A percentile compares a stretch with the other conserved stretches of the same genome.
phyloP scores from a whole-genome alignment of 23 tunicate genomes.

The Ciona savignyi region DNA sequence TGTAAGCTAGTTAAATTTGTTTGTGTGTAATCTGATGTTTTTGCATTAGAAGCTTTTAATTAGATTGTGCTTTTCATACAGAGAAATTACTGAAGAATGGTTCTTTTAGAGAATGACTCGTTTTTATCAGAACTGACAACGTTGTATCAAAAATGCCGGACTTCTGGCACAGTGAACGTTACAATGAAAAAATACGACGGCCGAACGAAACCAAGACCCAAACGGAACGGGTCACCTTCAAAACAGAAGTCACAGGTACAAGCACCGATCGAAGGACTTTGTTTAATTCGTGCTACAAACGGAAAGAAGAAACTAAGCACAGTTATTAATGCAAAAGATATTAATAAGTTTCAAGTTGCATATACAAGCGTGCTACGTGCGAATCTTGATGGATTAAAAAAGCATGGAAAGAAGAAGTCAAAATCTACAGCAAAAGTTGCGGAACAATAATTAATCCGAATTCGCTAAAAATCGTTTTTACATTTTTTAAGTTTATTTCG shows the following conservation, averaged over 20 bases:
- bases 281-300: constrained; percentile 76
- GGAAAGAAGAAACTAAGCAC: constrained; percentile 88
- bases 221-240: neutral
- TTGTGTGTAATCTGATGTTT: too few species aligned
- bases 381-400: constrained; percentile 83
- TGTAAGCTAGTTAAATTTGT: too few species aligned
- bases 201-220: constrained; percentile 72
- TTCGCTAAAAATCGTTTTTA: too few species aligned
- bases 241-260: constrained; percentile 21
- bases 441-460: constrained; percentile 17
- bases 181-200: constrained; percentile 94
- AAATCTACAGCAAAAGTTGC: constrained; percentile 25
- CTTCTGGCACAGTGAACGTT: constrained; percentile 60
- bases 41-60: too few species aligned
- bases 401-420: constrained; percentile 71
- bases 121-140: constrained; percentile 71
- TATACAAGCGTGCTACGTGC: constrained; percentile 69
- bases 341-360: constrained; percentile 77
- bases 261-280: constrained; percentile 48
- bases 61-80: too few species aligned
- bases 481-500: neutral
- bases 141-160: constrained; percentile 67
- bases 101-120: constrained; percentile 71
- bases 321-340: constrained; percentile 63
- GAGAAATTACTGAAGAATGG: constrained; percentile 29